Evolutionary conservation across 2,113 vertebrate genomes (phyloP).

Genomic region (Scomber japonicus): DNA sequence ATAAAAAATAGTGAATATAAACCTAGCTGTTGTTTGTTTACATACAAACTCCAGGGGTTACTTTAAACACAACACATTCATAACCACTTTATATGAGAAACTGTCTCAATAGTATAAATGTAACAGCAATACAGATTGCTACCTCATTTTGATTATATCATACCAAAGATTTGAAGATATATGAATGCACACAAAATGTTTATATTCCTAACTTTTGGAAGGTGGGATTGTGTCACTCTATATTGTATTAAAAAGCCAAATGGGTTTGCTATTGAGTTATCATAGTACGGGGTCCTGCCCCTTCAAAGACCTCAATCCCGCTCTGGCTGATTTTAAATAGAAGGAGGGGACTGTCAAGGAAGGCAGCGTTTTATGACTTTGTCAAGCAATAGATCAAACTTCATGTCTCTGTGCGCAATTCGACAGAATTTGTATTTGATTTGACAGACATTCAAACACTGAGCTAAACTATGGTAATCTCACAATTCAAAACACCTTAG

Average conservation of each 20-base stretch:
- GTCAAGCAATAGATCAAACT: no score
- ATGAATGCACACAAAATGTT: background rate
- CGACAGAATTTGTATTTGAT: background rate
- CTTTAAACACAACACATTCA: no score
- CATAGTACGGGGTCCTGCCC: no score
- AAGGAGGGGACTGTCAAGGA: no score
- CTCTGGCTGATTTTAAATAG: no score
- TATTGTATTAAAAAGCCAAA: background rate
- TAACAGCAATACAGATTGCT: background rate
- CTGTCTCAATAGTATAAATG: background rate
- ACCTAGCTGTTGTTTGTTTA: no score
- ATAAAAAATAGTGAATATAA: no score
- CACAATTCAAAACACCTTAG: background rate
- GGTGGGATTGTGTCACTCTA: background rate
- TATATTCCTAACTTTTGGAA: background rate
- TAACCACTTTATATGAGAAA: no score
- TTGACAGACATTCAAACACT: background rate
- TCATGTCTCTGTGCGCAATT: background rate
- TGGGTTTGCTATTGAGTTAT: background rate
- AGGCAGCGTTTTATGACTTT: background rate
- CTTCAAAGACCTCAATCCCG: no score
- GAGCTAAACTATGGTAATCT: background rate
- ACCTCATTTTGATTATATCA: background rate
- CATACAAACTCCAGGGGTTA: no score
- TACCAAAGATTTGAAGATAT: background rate